A percentile compares a stretch with the other conserved stretches of the same genome.
Evolutionary conservation across 92 coral and sea anemone genomes (phyloP).

Genomic region (Pocillopora grandis): DNA sequence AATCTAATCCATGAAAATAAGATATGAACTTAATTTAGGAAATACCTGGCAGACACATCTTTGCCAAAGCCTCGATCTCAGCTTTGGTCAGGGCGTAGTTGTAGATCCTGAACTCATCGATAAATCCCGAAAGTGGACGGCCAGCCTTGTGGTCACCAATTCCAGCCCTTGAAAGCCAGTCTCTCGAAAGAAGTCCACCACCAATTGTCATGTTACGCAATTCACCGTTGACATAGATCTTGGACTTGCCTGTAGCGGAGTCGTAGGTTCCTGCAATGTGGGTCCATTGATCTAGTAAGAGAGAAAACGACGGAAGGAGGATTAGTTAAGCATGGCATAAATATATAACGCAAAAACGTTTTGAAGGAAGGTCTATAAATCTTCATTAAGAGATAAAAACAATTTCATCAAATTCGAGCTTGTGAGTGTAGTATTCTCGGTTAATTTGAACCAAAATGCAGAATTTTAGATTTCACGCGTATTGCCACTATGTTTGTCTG

Average conservation of each 20-base stretch:
- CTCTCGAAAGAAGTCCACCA: constrained; percentile 85
- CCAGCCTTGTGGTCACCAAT: constrained; percentile 98
- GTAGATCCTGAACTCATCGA: constrained; percentile 95
- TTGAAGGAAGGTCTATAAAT: too few relatives aligned
- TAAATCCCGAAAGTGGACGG: constrained; percentile 91
- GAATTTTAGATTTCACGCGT: too few relatives aligned
- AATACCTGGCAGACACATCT: constrained; percentile 67
- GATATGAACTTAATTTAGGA: not conserved
- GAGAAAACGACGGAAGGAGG: not conserved
- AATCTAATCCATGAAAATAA: not conserved
- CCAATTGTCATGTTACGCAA: constrained; percentile 96
- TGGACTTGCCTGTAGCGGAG: constrained; percentile 88
- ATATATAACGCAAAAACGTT: too few relatives aligned
- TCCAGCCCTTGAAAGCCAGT: constrained; percentile 95
- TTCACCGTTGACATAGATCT: constrained; percentile 89
- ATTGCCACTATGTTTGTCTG: too few relatives aligned
- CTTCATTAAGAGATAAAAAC: too few relatives aligned
- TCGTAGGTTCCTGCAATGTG: constrained; percentile 96
- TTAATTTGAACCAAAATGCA: too few relatives aligned
- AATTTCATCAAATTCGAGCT: too few relatives aligned
- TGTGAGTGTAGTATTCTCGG: too few relatives aligned
- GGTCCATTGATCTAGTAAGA: constrained; percentile 76
- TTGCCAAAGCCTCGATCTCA: constrained; percentile 69
- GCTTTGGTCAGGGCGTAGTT: constrained; percentile 87
- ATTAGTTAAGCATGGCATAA: too few relatives aligned